Percentiles rank a stretch among this genome's conserved stretches.
These are phyloP conservation scores for Machaerirhynchus nigripectus DNA, from an alignment of 2,113 vertebrate genomes.

Conservation along the genomic window DNA sequence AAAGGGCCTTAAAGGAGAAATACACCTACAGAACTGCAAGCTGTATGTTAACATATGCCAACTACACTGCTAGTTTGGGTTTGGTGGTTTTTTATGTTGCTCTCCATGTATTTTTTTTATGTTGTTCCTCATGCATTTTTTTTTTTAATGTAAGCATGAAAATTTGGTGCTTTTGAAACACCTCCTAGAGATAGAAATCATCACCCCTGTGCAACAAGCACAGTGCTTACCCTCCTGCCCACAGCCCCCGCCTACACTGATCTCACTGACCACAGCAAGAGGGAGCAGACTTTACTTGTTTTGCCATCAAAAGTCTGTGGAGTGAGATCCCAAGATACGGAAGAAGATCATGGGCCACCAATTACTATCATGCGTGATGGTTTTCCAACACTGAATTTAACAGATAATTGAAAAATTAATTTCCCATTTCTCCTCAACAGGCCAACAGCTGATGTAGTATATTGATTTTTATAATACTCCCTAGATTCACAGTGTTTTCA, in stretches of 20 bases:
- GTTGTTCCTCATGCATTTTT: neutral
- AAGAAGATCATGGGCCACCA: neutral
- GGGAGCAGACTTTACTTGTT: neutral
- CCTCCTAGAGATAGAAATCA: neutral
- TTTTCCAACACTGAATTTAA: neutral
- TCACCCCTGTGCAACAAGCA: accelerated
- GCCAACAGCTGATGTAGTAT: neutral
- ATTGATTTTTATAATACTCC: neutral
- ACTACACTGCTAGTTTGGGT: neutral
- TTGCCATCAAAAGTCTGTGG: neutral
- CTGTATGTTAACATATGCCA: neutral
- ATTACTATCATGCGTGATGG: neutral
- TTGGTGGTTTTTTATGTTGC: neutral
- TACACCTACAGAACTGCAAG: neutral
- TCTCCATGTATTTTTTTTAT: neutral
- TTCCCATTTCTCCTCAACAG: neutral
- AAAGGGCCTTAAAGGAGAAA: neutral
- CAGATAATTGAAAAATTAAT: neutral
- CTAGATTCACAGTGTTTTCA: neutral
- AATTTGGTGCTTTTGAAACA: neutral
- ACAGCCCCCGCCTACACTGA: too few species aligned
- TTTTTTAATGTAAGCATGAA: neutral
- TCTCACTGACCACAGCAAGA: neutral
- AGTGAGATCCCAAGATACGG: neutral
- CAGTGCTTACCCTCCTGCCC: neutral